Conservation (phyloP, 23 tunicate species). For the Ciona savignyi region DNA sequence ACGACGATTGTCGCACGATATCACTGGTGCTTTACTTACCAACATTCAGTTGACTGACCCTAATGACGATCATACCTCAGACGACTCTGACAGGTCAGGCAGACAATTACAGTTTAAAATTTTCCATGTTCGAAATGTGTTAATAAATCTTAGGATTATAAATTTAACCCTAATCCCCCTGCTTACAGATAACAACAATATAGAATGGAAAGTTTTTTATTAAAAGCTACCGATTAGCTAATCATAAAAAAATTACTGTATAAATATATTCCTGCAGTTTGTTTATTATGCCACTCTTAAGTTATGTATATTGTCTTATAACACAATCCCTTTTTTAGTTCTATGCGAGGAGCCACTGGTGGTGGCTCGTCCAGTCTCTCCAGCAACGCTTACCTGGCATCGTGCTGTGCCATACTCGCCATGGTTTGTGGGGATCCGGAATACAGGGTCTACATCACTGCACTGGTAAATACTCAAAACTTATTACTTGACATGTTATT, state of each 20-base stretch:
- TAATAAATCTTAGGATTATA: too few relatives aligned
- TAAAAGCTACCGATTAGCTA: too few relatives aligned
- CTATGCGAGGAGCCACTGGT: slow-evolving; percentile 21
- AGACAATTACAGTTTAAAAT: too few relatives aligned
- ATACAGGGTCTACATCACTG: slow-evolving; percentile 84
- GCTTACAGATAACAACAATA: too few relatives aligned
- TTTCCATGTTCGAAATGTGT: too few relatives aligned
- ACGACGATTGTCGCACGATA: slow-evolving; percentile 83
- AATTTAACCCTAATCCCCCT: too few relatives aligned
- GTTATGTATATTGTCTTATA: too few relatives aligned
- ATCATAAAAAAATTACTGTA: too few relatives aligned
- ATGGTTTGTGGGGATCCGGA: slow-evolving; percentile 91
- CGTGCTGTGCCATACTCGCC: slow-evolving; percentile 75
- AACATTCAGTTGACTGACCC: slow-evolving; percentile 28
- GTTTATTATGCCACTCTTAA: too few relatives aligned
- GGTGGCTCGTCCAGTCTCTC: slow-evolving; percentile 2
- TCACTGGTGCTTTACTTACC: slow-evolving; percentile 75
- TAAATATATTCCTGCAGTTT: too few relatives aligned
- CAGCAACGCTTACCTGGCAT: slow-evolving; percentile 41
- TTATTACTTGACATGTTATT: neutral
- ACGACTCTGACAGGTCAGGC: slow-evolving; percentile 91
- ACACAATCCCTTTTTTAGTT: slow-evolving; percentile 9
- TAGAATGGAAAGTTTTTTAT: too few relatives aligned
- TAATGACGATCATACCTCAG: slow-evolving; percentile 44
- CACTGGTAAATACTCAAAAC: slow-evolving; percentile 40